phyloP scores from a whole-genome alignment of 2,113 vertebrate species.

The Alosa alosa region DNA sequence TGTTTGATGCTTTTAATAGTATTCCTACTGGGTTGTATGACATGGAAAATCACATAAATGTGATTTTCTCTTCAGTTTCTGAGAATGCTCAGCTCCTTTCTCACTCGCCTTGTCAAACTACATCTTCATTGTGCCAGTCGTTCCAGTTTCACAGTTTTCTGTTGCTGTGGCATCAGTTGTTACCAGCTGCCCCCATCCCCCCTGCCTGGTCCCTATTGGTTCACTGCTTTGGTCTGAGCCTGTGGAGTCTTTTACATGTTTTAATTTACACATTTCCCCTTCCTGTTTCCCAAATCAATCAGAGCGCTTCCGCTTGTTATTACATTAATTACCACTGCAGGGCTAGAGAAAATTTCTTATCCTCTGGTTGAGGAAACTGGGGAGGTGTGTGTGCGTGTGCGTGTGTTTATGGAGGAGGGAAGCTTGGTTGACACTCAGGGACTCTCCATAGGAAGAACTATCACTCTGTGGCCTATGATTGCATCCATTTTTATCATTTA shows the following conservation, averaged over 20 bases:
- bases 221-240: background rate
- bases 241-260: background rate
- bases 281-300: conserved; percentile 59
- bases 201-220: background rate
- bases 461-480: background rate
- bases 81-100: background rate
- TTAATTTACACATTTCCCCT: conserved; percentile 29
- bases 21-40: background rate
- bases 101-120: background rate
- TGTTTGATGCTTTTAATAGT: background rate
- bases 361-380: background rate
- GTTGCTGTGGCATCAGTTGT: background rate
- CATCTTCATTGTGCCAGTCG: background rate
- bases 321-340: conserved; percentile 63
- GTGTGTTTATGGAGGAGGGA: background rate
- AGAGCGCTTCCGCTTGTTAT: conserved; percentile 49
- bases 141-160: conserved; percentile 3
- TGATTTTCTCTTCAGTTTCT: background rate
- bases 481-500: conserved; percentile 9
- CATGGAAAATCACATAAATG: background rate
- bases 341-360: conserved; percentile 62
- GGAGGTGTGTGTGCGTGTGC: background rate
- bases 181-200: background rate
- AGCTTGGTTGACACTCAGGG: background rate
- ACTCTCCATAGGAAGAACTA: background rate